phyloP scores from a whole-genome alignment of 1,140 invertebrate genomes.

The Lepeophtheirus salmonis region DNA sequence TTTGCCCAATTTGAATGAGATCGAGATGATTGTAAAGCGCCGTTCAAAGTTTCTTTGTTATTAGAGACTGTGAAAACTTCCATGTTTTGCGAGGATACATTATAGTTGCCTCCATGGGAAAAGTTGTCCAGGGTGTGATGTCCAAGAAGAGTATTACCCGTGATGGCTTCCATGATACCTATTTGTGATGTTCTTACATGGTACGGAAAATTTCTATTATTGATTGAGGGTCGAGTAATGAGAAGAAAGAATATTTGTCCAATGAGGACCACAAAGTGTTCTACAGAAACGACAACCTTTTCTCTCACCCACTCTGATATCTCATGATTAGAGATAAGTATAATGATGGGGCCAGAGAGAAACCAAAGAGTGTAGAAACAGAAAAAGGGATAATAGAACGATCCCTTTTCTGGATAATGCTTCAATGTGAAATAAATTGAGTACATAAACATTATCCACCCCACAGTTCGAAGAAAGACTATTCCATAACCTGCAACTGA shows the following conservation, averaged over 20 bases:
- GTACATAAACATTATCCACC: constrained; percentile 65
- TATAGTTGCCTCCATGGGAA: constrained; percentile 6
- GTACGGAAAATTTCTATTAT: constrained; percentile 67
- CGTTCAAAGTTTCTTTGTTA: no score
- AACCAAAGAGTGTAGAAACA: constrained; percentile 61
- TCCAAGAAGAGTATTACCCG: constrained; percentile 7
- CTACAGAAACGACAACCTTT: constrained; percentile 58
- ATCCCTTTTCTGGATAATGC: constrained; percentile 55
- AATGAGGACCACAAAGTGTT: constrained; percentile 48
- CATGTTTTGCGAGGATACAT: background rate
- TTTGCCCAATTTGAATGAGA: no score
- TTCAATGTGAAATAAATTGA: constrained; percentile 59
- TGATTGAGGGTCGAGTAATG: constrained; percentile 42
- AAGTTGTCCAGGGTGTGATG: constrained; percentile 14
- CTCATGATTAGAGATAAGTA: constrained; percentile 57
- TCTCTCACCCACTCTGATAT: constrained; percentile 78
- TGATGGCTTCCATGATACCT: constrained; percentile 15
- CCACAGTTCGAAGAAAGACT: constrained; percentile 49
- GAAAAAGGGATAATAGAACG: constrained; percentile 51
- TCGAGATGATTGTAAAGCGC: no score
- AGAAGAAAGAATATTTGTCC: constrained; percentile 64
- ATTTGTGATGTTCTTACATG: constrained; percentile 58
- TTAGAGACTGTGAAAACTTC: background rate
- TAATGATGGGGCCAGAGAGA: constrained; percentile 51
- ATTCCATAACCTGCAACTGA: constrained; percentile 65